A percentile compares a stretch with the other conserved stretches of the same genome.
These are phyloP conservation scores for Agrochola litura DNA, from an alignment of 2,888 invertebrate species.

Conservation along the genomic window DNA sequence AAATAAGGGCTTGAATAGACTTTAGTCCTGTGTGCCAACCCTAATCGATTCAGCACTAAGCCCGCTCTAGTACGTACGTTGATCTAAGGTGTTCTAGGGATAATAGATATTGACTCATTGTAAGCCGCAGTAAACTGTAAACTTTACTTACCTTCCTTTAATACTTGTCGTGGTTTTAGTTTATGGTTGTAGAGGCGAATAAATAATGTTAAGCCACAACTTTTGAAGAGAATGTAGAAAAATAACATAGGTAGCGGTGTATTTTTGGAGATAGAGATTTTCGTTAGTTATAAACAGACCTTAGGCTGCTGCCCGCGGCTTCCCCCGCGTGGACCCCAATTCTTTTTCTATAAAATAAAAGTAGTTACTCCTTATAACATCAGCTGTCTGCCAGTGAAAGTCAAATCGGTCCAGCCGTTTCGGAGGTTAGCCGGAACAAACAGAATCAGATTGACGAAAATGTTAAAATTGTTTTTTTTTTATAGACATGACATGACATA, in stretches of 20 bases:
- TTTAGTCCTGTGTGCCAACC: conserved; percentile 33
- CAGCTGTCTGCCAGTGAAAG: no score
- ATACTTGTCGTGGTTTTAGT: conserved; percentile 43
- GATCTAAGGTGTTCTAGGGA: conserved; percentile 55
- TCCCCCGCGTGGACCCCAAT: no score
- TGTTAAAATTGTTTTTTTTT: no score
- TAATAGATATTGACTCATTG: conserved; percentile 56
- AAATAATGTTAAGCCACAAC: conserved; percentile 14
- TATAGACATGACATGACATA: no score
- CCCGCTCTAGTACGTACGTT: conserved; percentile 38
- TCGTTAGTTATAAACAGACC: background rate
- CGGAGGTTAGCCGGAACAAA: no score
- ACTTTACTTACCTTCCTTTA: conserved; percentile 50
- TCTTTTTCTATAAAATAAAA: no score
- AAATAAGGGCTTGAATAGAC: no score
- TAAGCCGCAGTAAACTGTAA: conserved; percentile 38
- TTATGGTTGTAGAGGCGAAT: conserved; percentile 40
- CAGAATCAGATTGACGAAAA: no score
- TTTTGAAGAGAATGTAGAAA: background rate
- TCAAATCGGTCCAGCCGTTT: no score
- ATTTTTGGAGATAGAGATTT: background rate
- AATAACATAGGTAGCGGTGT: background rate
- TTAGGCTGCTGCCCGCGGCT: no score
- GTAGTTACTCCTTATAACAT: no score
- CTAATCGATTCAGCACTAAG: conserved; percentile 42